Percentiles rank a stretch among this genome's conserved stretches.
These are phyloP conservation scores for Probosciger aterrimus DNA, from an alignment of 2,113 vertebrate species.

Conservation along the genomic window DNA sequence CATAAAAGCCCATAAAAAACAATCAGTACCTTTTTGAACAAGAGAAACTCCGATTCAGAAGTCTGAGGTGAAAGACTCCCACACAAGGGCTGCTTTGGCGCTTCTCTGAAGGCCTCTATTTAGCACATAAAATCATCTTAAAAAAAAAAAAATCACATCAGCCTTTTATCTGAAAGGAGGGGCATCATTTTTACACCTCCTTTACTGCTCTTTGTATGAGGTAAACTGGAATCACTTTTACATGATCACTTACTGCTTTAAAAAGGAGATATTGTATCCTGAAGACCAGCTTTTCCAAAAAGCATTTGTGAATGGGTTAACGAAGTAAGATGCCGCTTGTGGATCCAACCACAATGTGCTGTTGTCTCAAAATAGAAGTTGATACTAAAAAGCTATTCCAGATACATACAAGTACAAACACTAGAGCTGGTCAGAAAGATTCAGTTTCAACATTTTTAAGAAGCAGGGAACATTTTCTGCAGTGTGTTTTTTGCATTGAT, in stretches of 20 bases:
- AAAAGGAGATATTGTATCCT: slow-evolving; percentile 42
- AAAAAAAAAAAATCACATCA: background rate
- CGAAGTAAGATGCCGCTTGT: slow-evolving; percentile 32
- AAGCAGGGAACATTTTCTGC: background rate
- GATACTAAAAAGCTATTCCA: slow-evolving; percentile 76
- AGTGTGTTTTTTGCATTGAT: background rate
- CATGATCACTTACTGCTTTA: slow-evolving; percentile 28
- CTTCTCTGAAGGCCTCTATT: slow-evolving; percentile 65
- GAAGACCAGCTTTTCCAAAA: slow-evolving; percentile 64
- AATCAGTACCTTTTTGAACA: slow-evolving; percentile 65
- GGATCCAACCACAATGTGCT: slow-evolving; percentile 58
- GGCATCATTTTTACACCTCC: background rate
- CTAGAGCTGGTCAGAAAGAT: slow-evolving; percentile 57
- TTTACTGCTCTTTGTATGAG: slow-evolving; percentile 38
- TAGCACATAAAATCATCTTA: slow-evolving; percentile 40
- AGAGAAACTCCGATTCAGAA: slow-evolving; percentile 52
- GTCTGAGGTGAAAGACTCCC: slow-evolving; percentile 46
- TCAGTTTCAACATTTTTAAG: slow-evolving; percentile 3
- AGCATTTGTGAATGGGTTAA: slow-evolving; percentile 25
- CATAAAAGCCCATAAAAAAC: slow-evolving; percentile 61
- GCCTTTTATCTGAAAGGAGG: background rate
- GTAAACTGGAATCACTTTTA: slow-evolving; percentile 64
- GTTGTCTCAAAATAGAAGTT: slow-evolving; percentile 69
- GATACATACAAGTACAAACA: slow-evolving; percentile 67
- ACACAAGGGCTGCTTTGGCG: slow-evolving; percentile 21